phyloP scores from a whole-genome alignment of 2,888 invertebrate species.

The Papilio elwesi region DNA sequence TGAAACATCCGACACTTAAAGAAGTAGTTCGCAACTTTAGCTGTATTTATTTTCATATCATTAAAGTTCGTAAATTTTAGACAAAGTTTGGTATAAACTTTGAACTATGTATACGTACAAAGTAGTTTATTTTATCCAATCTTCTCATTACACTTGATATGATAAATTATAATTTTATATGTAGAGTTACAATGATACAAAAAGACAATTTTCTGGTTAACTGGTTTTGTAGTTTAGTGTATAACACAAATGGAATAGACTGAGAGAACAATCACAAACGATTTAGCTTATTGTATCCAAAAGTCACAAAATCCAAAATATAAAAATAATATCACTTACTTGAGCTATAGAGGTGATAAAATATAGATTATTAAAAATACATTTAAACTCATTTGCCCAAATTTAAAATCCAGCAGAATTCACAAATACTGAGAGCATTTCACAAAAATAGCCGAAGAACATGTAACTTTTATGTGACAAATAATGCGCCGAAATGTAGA shows the following conservation, averaged over 20 bases:
- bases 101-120: background rate
- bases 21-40: conserved; percentile 9
- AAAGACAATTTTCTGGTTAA: no score
- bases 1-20: background rate
- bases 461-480: conserved; percentile 13
- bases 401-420: background rate
- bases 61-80: conserved; percentile 24
- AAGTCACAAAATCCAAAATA: no score
- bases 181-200: no score
- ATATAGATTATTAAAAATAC: no score
- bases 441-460: background rate
- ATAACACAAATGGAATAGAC: no score
- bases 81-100: conserved; percentile 13
- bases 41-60: conserved; percentile 23
- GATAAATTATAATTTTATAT: background rate
- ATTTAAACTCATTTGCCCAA: no score
- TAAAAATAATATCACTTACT: no score
- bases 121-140: background rate
- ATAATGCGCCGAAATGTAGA: conserved; percentile 9
- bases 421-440: background rate
- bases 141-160: background rate
- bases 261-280: no score
- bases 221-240: no score
- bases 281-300: no score
- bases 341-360: no score